A percentile compares a stretch with the other conserved stretches of the same genome.
These are phyloP conservation scores for Dolichomitus sp. DNA, from an alignment of 2,888 invertebrate species.

Conservation along the genomic window DNA sequence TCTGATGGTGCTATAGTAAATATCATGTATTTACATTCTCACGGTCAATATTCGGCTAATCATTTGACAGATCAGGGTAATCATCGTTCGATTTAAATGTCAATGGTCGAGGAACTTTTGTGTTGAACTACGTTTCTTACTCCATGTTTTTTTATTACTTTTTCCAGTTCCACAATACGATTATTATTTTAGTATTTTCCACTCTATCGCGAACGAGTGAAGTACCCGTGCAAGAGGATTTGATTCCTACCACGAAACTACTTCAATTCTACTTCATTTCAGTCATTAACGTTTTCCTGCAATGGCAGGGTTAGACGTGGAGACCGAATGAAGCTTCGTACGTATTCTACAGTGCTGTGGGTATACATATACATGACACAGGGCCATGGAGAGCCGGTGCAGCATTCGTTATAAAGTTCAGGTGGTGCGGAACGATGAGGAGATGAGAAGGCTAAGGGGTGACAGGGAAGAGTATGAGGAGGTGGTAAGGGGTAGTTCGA, in stretches of 20 bases:
- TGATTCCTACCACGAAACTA: slow-evolving; percentile 31
- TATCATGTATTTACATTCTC: too few species aligned
- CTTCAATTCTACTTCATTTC: slow-evolving; percentile 59
- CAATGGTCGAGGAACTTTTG: not conserved
- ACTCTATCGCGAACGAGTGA: slow-evolving; percentile 20
- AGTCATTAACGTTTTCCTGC: slow-evolving; percentile 56
- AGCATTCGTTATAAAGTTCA: slow-evolving; percentile 78
- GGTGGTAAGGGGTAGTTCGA: slow-evolving; percentile 50
- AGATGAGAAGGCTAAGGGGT: slow-evolving; percentile 15
- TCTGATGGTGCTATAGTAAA: too few species aligned
- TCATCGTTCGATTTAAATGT: not conserved
- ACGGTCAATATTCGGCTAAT: not conserved
- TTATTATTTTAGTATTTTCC: slow-evolving; percentile 24
- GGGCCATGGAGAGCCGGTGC: slow-evolving; percentile 53
- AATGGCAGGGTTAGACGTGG: slow-evolving; percentile 5
- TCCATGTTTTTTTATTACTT: not conserved
- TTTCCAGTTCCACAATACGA: not conserved
- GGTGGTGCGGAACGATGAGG: slow-evolving; percentile 65
- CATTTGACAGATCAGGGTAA: not conserved
- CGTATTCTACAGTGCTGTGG: not conserved
- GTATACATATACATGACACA: slow-evolving; percentile 14
- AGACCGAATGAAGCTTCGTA: slow-evolving; percentile 6
- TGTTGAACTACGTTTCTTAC: not conserved
- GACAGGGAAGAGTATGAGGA: slow-evolving; percentile 11
- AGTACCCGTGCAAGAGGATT: slow-evolving; percentile 35